Percentiles rank a stretch among this genome's conserved stretches.
phyloP scores from a whole-genome alignment of 2,797 vertebrate genomes.

The Distichodus sexfasciatus region DNA sequence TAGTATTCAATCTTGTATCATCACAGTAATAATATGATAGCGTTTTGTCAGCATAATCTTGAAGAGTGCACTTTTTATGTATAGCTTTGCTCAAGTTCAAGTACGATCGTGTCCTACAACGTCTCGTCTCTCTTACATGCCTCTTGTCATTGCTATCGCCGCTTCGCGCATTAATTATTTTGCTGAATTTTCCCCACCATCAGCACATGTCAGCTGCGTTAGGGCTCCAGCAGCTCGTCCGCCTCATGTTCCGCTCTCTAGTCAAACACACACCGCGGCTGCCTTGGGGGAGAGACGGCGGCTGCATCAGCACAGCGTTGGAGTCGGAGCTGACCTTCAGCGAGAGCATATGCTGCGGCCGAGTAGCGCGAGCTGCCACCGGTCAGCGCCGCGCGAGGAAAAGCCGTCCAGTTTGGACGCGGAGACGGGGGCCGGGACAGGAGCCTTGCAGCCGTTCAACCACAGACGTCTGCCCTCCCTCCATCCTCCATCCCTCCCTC shows the following conservation, averaged over 20 bases:
- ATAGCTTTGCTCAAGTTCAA: background rate
- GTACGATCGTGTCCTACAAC: background rate
- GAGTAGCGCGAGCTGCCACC: slow-evolving; percentile 58
- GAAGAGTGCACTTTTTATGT: background rate
- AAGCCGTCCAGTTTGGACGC: slow-evolving; percentile 66
- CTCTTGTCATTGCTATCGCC: too few species aligned
- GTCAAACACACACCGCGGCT: slow-evolving; percentile 56
- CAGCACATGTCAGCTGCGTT: slow-evolving; percentile 32
- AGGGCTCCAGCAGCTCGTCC: slow-evolving; percentile 34
- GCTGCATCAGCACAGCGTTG: slow-evolving; percentile 56
- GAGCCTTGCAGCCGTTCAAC: slow-evolving; percentile 66
- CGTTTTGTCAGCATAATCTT: too few species aligned
- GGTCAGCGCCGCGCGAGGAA: slow-evolving; percentile 50
- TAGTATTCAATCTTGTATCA: too few species aligned
- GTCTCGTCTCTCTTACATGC: background rate
- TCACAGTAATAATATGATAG: too few species aligned
- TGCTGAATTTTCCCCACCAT: slow-evolving; percentile 19
- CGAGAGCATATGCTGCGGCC: slow-evolving; percentile 72
- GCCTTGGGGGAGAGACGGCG: slow-evolving; percentile 29
- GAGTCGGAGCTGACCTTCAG: slow-evolving; percentile 75
- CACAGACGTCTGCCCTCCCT: slow-evolving; percentile 61
- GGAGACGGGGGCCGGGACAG: slow-evolving; percentile 66
- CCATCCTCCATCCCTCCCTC: slow-evolving; percentile 63
- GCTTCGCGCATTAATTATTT: slow-evolving; percentile 33
- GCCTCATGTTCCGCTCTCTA: slow-evolving; percentile 41